These are phyloP conservation scores for Vesta saturnalis DNA, from an alignment of 2,888 invertebrate genomes.

Conservation along the genomic window DNA sequence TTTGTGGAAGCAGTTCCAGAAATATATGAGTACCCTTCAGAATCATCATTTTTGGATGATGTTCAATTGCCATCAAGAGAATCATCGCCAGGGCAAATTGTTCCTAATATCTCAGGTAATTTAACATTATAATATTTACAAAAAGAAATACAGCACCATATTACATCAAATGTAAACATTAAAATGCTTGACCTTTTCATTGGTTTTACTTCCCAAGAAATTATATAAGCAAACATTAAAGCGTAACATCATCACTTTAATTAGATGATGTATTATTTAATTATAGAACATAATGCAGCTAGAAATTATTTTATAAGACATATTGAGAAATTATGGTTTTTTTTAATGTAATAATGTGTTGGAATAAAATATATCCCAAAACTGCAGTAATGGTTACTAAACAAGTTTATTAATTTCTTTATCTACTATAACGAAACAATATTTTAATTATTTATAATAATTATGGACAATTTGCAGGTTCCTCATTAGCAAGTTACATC, in stretches of 20 bases:
- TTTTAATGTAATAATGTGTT: too few species aligned
- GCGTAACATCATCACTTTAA: too few species aligned
- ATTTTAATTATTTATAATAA: background rate
- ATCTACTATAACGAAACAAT: background rate
- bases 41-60: constrained; percentile 81
- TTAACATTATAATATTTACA: background rate
- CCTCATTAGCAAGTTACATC: constrained; percentile 80
- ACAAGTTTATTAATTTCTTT: too few species aligned
- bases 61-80: constrained; percentile 43
- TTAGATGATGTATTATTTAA: too few species aligned
- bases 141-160: background rate
- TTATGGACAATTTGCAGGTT: constrained; percentile 51
- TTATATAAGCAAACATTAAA: background rate
- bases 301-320: too few species aligned
- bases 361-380: too few species aligned
- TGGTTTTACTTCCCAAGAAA: background rate
- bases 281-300: too few species aligned
- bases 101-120: constrained; percentile 36
- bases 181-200: background rate
- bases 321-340: too few species aligned
- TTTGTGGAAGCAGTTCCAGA: constrained; percentile 89
- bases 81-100: constrained; percentile 26
- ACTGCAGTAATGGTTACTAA: too few species aligned
- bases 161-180: too few species aligned
- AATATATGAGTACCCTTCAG: constrained; percentile 94